Conservation (phyloP, 2,797 vertebrate species). For the Trichosurus vulpecula region DNA sequence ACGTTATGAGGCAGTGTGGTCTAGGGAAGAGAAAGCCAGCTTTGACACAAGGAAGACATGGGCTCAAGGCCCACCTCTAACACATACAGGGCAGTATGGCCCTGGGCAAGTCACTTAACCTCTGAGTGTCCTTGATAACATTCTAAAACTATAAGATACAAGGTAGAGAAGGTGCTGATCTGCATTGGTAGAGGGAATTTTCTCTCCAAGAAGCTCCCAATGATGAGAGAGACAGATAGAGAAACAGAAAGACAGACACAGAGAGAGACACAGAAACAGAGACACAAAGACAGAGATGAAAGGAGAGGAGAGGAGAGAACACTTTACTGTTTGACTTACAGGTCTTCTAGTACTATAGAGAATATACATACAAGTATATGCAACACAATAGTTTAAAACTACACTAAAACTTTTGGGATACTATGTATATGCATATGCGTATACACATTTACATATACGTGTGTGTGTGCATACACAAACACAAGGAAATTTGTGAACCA, state of each 20-base stretch:
- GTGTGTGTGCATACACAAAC: not conserved
- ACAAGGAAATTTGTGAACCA: not conserved
- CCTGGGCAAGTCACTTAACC: not conserved
- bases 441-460: not conserved
- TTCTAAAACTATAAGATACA: not conserved
- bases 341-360: not conserved
- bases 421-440: not conserved
- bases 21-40: not conserved
- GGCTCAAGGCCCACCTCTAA: not conserved
- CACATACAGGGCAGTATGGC: not conserved
- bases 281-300: no score
- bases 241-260: not conserved
- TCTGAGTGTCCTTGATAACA: not conserved
- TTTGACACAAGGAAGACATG: not conserved
- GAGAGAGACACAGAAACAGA: not conserved
- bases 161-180: not conserved
- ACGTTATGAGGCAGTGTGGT: not conserved
- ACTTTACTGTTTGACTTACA: not conserved
- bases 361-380: not conserved
- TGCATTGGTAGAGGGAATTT: not conserved
- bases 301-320: not conserved
- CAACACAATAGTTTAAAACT: not conserved
- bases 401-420: not conserved
- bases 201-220: not conserved
- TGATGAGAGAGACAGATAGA: not conserved